Evolutionary conservation across 92 coral and sea anemone species (phyloP), one percentile per base, ranked within the genome.

Genomic region (Muricea muricata): DNA sequence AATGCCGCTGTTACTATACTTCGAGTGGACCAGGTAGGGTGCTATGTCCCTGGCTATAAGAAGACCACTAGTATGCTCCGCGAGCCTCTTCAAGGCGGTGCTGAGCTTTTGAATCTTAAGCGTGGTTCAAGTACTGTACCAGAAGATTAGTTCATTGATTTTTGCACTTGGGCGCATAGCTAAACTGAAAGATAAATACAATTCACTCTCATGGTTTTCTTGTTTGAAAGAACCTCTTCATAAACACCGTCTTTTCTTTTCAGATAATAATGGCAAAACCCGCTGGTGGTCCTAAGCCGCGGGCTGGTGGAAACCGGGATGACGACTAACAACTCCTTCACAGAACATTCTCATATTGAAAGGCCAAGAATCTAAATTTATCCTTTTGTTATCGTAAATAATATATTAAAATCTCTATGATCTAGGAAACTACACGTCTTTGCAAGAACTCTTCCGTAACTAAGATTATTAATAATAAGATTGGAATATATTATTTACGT

Each of bases 211-310:
- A n/a, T n/a, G n/a, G n/a, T n/a, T n/a, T n/a, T n/a, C n/a, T n/a
- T n/a, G n/a, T n/a, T n/a, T n/a, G n/a, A n/a, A n/a, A n/a, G n/a
- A n/a, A n/a, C n/a, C n/a, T n/a, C n/a, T n/a, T n/a, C n/a, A 3
- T 10, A 65, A 4, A 11, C 10, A 30, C 57, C 58, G 29, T 82
- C 20, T 55, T 65, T 29, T 31, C 47, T 56, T 73, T 87, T 20
- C 79, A 96, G 99, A 96, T 96, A 31, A 96, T 96, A 32, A 96
- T 96, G 99, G 97, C 99, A 31, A 96, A 96, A 73, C 98, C 90
- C 1, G 99, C 99, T 0, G 99, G 98, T 42, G 99, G 99, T 50
- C 99, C 99, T 5, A 96, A 96, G 71, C 98, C 99, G 23, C 92
- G 87, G 65, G 87, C 91, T 14, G 91, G 90, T 18, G 87, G 82